Evolutionary conservation across 1,140 invertebrate species (phyloP).

Genomic region (Drosophila punjabiensis): DNA sequence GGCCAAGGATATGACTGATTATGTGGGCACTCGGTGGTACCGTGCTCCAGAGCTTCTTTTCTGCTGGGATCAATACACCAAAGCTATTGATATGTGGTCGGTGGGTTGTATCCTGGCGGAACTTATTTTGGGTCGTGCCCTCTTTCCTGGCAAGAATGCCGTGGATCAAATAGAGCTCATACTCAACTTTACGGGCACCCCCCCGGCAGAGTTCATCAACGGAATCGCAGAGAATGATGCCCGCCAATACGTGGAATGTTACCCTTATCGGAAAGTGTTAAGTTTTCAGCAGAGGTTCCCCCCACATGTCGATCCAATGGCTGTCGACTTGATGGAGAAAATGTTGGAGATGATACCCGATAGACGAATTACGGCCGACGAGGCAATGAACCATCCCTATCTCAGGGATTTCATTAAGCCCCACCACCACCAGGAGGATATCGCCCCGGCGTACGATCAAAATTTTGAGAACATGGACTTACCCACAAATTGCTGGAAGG

Average conservation of each 20-base stretch:
- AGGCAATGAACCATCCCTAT: conserved; percentile 94
- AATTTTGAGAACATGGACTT: conserved; percentile 97
- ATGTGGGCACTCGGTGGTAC: conserved; percentile 99
- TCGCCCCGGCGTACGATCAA: conserved; percentile 95
- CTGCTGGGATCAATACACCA: conserved; percentile 99
- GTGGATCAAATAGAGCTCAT: conserved; percentile 98
- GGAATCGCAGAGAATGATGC: conserved; percentile 97
- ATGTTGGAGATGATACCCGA: conserved; percentile 98
- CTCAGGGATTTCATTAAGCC: conserved; percentile 96
- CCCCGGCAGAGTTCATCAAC: conserved; percentile 94
- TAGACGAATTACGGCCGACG: conserved; percentile 95
- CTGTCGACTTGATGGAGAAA: conserved; percentile 96
- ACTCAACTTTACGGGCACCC: conserved; percentile 96
- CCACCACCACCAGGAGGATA: conserved; percentile 91
- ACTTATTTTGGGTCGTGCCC: conserved; percentile 93
- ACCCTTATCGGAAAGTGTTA: conserved; percentile 92
- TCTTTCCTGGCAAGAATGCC: conserved; percentile 98
- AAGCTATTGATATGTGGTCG: conserved; percentile 99
- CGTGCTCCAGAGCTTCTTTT: conserved; percentile 99
- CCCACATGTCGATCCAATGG: conserved; percentile 94
- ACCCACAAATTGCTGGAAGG: conserved; percentile 96
- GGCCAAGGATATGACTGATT: conserved; percentile 99
- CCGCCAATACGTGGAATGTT: conserved; percentile 93
- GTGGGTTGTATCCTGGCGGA: conserved; percentile 99
- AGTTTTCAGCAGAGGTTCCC: conserved; percentile 96